phyloP scores from a whole-genome alignment of 2,113 vertebrate species.

The Cygnus buccinator region DNA sequence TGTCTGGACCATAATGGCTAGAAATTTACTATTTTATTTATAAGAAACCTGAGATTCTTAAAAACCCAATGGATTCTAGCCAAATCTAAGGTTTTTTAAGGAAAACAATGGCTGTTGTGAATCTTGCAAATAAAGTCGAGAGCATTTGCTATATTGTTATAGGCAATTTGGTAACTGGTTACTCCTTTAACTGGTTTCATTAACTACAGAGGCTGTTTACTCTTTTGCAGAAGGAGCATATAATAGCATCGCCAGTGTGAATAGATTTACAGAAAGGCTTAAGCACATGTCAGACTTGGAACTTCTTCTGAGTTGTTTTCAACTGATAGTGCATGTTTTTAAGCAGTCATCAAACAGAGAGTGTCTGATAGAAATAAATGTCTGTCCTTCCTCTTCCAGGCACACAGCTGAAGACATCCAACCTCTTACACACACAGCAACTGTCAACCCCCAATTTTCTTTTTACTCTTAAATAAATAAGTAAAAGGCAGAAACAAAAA shows the following conservation, averaged over 20 bases:
- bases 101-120: not conserved
- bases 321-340: not conserved
- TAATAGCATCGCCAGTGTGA: not conserved
- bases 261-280: not conserved
- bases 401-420: not conserved
- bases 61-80: conserved; percentile 4
- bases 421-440: not conserved
- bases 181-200: not conserved
- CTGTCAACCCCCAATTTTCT: not conserved
- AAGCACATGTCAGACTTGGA: not conserved
- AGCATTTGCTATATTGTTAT: not conserved
- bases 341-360: not conserved
- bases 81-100: not conserved
- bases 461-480: not conserved
- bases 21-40: conserved; percentile 41
- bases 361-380: not conserved
- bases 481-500: not conserved
- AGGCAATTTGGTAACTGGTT: not conserved
- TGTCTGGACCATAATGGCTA: not conserved
- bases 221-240: not conserved
- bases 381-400: not conserved
- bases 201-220: not conserved
- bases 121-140: not conserved
- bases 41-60: conserved; percentile 30
- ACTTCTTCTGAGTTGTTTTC: not conserved